These are phyloP conservation scores for Acanthochromis polyacanthus DNA, from an alignment of 2,113 vertebrate species.

Conservation along the genomic window DNA sequence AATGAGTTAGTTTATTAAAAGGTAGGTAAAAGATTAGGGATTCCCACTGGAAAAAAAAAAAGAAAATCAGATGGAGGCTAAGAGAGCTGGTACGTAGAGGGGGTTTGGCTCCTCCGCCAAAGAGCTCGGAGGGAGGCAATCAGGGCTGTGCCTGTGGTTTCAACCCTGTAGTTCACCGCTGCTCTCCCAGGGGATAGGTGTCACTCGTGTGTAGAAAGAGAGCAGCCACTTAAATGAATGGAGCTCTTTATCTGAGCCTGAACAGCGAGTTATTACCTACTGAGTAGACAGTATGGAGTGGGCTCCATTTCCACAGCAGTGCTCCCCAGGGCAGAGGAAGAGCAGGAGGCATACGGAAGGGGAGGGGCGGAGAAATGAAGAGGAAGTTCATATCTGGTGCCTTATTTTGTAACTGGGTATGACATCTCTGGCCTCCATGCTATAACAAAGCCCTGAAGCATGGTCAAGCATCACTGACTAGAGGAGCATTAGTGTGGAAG, in stretches of 20 bases:
- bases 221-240: constrained; percentile 75
- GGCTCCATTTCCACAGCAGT: constrained; percentile 52
- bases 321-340: constrained; percentile 42
- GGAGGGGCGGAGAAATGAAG: constrained; percentile 6
- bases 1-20: constrained; percentile 42
- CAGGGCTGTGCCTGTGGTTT: constrained; percentile 55
- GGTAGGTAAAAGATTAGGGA: constrained; percentile 27
- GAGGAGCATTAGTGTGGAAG: constrained; percentile 62
- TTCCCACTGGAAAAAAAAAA: constrained; percentile 43
- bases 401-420: constrained; percentile 70
- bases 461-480: constrained; percentile 59
- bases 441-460: constrained; percentile 67
- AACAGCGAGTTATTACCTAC: constrained; percentile 73
- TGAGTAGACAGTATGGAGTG: constrained; percentile 60
- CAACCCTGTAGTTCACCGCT: constrained; percentile 47
- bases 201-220: constrained; percentile 68
- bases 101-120: constrained; percentile 26
- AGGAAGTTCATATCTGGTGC: constrained; percentile 50
- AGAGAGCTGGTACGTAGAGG: constrained; percentile 3
- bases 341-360: background rate
- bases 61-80: constrained; percentile 46
- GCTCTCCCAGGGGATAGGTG: constrained; percentile 66
- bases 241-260: constrained; percentile 73
- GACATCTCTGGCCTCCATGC: constrained; percentile 67
- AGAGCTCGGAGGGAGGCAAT: constrained; percentile 54